phyloP scores from a whole-genome alignment of 2,113 vertebrate genomes.

The Syngnathus typhle region DNA sequence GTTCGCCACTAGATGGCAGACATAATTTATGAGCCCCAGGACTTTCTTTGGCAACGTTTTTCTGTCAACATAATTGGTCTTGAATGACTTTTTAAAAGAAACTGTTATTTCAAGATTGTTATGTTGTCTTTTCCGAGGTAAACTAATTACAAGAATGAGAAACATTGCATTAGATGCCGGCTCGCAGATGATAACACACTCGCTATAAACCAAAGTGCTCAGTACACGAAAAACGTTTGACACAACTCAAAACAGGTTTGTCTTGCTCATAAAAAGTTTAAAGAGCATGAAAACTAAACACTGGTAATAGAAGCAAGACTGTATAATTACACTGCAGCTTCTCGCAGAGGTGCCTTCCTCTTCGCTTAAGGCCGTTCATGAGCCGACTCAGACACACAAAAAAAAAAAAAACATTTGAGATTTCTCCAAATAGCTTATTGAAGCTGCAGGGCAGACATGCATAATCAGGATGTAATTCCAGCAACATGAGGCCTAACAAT shows the following conservation, averaged over 20 bases:
- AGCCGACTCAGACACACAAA: not conserved
- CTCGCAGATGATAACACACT: not conserved
- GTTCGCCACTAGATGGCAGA: too few relatives aligned
- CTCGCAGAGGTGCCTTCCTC: not conserved
- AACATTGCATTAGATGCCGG: not conserved
- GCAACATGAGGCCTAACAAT: not conserved
- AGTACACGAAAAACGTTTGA: not conserved
- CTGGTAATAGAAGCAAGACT: not conserved
- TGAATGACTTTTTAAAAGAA: not conserved
- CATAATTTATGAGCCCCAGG: too few relatives aligned
- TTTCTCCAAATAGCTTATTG: conserved; percentile 3
- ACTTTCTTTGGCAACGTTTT: not conserved
- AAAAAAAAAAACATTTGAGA: not conserved
- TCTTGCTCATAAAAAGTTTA: not conserved
- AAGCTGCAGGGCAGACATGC: conserved; percentile 1
- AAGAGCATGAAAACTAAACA: not conserved
- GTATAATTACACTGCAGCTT: not conserved
- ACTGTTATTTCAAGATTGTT: not conserved
- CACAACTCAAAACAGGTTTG: not conserved
- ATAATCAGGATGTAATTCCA: conserved; percentile 2
- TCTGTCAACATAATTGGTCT: not conserved
- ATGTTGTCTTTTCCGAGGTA: not conserved
- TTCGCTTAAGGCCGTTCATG: not conserved
- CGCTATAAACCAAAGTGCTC: not conserved
- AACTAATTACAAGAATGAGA: not conserved